Evolutionary conservation across 2,797 vertebrate species (phyloP), one percentile per base, ranked within the genome.

Genomic region (Crenichthys baileyi): DNA sequence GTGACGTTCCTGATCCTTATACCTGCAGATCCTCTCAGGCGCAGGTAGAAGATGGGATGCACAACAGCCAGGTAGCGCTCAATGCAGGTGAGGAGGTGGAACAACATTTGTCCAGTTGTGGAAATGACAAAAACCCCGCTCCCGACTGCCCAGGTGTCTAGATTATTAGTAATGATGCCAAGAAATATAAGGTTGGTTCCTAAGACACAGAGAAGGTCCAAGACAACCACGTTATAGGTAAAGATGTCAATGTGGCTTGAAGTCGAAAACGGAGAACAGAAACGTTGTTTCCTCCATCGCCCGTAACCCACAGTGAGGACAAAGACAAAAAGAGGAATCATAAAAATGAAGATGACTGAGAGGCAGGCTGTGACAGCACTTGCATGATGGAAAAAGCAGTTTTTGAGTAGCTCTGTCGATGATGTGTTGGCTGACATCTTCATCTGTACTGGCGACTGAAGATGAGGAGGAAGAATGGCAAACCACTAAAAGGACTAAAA

Each of bases 11-110:
- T 61, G 22, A 86, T 67, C 41, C 7, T 50, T 48, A 70, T 39
- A 0, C 73, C 46, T 0, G 3, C 1, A 0, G 3, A 0, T 3
- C 58, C 24, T 20, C 48, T 81, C 50, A 85, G 36, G 0, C 39
- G 29, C 70, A 77, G 61, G 72, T 89, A 89, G 63, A 24, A 39
- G 55, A 89, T 0, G 5, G 85, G 81, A 20, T 83, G 31, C 7
- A 71, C 68, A 50, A 71, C 68, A 7, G 68, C 68, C 68, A 71
- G 44, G 68, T 71, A 71, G 44, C 68, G 76, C n/a, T 83, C 84
- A 20, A 85, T 68, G 44, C 85, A 90, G 75, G 72, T 76, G 8
- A 87, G 29, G 2, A 78, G 8, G 15, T 87, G 82, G 13, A 86
- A 65, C 12, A 77, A 2, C 3, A 0, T 31, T 22, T 79, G 29